These are phyloP conservation scores for Nestor notabilis DNA, from an alignment of 2,113 vertebrate genomes.

Conservation along the genomic window DNA sequence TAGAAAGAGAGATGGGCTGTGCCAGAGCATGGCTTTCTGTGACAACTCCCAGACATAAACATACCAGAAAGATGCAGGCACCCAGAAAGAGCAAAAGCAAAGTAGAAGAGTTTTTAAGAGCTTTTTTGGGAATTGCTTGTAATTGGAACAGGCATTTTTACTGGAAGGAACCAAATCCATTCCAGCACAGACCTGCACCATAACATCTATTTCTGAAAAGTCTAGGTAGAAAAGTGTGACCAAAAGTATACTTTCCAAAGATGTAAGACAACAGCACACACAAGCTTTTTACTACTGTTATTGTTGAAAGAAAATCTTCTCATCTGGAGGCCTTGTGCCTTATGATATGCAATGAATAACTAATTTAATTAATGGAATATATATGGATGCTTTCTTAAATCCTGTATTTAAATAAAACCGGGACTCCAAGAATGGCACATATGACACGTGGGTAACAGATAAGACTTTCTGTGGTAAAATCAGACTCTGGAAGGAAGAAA, in stretches of 20 bases:
- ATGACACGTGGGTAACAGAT: neutral
- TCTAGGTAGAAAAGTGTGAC: neutral
- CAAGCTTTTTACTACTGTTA: neutral
- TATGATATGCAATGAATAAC: conserved; percentile 5
- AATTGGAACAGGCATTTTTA: neutral
- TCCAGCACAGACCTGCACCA: neutral
- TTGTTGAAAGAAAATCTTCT: neutral
- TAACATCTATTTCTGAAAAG: neutral
- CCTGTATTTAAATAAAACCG: neutral
- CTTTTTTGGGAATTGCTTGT: neutral
- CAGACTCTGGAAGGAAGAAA: neutral
- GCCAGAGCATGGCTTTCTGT: neutral
- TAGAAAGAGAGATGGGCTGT: neutral
- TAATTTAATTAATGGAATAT: conserved; percentile 16
- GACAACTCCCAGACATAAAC: neutral
- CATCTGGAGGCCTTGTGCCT: neutral
- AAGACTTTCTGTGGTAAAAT: neutral
- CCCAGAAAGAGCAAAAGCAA: neutral
- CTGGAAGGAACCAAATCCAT: neutral
- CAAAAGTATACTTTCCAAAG: neutral
- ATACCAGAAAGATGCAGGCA: neutral
- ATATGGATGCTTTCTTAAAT: neutral
- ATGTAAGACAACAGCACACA: neutral
- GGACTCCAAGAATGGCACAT: neutral
- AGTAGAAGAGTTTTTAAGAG: neutral